These are phyloP conservation scores for Sesamia nonagrioides DNA, from an alignment of 1,140 invertebrate species.

Conservation along the genomic window DNA sequence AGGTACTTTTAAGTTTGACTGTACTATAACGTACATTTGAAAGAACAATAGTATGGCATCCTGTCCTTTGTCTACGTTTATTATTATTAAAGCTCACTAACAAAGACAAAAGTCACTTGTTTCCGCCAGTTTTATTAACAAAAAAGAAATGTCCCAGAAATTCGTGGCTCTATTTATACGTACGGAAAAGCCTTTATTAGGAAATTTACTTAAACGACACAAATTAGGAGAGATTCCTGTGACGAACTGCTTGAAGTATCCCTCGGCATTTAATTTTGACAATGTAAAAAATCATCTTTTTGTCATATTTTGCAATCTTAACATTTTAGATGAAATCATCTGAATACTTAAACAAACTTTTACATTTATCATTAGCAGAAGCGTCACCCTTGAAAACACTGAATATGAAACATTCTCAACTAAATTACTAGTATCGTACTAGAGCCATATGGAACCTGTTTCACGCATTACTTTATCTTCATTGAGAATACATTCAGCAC, in stretches of 20 bases:
- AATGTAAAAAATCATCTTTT: no score
- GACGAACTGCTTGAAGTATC: not conserved
- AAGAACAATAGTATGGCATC: not conserved
- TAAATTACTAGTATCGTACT: no score
- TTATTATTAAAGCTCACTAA: conserved; percentile 5
- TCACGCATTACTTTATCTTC: no score
- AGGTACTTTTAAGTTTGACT: not conserved
- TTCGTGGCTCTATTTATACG: conserved; percentile 1
- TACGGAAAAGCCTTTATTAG: conserved; percentile 27
- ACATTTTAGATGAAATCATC: not conserved
- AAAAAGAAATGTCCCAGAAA: conserved; percentile 30
- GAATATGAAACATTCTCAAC: no score
- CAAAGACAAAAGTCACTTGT: conserved; percentile 32
- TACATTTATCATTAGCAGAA: no score
- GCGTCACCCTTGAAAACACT: no score
- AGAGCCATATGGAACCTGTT: no score
- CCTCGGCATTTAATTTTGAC: not conserved
- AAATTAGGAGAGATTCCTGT: conserved; percentile 28
- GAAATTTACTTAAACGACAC: conserved; percentile 17
- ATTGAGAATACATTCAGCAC: no score
- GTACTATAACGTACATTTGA: not conserved
- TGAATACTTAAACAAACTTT: not conserved
- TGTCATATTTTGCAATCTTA: no score
- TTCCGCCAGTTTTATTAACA: conserved; percentile 29
- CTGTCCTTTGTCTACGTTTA: conserved; percentile 29